Evolutionary conservation across 92 coral and sea anemone genomes (phyloP).

Genomic region (Galaxea fascicularis): DNA sequence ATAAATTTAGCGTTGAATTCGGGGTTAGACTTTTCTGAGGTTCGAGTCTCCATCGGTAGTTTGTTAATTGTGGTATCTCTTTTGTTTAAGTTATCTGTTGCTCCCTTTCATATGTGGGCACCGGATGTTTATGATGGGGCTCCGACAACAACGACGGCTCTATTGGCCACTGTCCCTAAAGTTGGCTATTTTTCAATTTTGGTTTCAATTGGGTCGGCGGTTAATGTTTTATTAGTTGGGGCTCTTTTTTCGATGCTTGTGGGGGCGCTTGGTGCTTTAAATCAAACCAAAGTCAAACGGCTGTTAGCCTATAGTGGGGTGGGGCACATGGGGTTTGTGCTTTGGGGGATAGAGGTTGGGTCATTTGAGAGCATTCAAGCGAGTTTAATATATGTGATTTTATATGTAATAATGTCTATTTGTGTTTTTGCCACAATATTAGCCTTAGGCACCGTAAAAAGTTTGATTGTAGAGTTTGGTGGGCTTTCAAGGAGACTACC

Average conservation of each 20-base stretch:
- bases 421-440: slow-evolving; percentile 79
- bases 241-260: slow-evolving; percentile 79
- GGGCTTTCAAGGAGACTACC: slow-evolving; percentile 82
- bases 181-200: slow-evolving; percentile 81
- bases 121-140: slow-evolving; percentile 95
- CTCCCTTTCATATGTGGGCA: slow-evolving; percentile 95
- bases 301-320: slow-evolving; percentile 90
- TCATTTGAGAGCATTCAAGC: slow-evolving; percentile 87
- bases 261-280: slow-evolving; percentile 90
- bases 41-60: slow-evolving; percentile 73
- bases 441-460: slow-evolving; percentile 74
- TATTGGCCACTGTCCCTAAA: slow-evolving; percentile 85
- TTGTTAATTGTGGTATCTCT: slow-evolving; percentile 72
- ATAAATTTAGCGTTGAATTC: slow-evolving; percentile 72
- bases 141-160: slow-evolving; percentile 81
- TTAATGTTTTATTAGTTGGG: slow-evolving; percentile 74
- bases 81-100: slow-evolving; percentile 84
- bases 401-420: slow-evolving; percentile 78
- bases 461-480: slow-evolving; percentile 81
- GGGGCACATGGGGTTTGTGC: slow-evolving; percentile 91
- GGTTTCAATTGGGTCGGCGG: slow-evolving; percentile 84
- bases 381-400: slow-evolving; percentile 79
- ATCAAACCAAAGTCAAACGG: slow-evolving; percentile 91
- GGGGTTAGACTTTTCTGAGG: slow-evolving; percentile 65
- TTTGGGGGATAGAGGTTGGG: slow-evolving; percentile 88